Percentiles rank a stretch among this genome's conserved stretches.
phyloP scores from a whole-genome alignment of 2,113 vertebrate genomes.

The Gavialis gangeticus region DNA sequence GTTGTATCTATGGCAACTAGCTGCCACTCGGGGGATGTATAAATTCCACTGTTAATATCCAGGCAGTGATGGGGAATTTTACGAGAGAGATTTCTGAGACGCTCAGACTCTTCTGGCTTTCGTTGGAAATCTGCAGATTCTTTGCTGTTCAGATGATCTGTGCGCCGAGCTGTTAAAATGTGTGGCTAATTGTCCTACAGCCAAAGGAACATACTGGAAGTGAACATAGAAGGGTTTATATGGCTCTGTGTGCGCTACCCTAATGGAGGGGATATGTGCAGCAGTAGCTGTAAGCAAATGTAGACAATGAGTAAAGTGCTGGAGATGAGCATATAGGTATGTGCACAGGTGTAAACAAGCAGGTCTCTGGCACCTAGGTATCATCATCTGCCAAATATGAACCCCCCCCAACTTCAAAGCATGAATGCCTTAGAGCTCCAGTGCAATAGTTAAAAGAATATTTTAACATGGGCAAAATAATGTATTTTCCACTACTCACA shows the following conservation, averaged over 20 bases:
- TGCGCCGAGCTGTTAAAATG: not conserved
- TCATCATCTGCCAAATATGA: not conserved
- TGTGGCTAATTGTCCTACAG: not conserved
- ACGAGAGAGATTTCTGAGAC: not conserved
- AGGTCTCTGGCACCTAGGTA: not conserved
- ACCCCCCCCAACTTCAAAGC: not conserved
- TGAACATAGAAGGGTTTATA: not conserved
- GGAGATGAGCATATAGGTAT: not conserved
- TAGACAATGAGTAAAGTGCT: not conserved
- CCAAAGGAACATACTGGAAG: not conserved
- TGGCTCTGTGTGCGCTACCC: accelerated
- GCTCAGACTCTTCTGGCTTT: not conserved
- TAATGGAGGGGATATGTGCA: not conserved
- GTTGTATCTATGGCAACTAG: constrained; percentile 75
- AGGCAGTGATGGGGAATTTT: not conserved
- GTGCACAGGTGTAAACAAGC: not conserved
- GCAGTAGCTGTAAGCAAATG: constrained; percentile 1
- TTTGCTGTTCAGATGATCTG: not conserved
- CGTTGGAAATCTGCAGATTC: not conserved
- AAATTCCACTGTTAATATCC: not conserved
- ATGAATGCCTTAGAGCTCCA: not conserved
- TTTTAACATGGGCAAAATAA: not conserved
- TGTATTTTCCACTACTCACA: not conserved
- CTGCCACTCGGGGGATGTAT: not conserved
- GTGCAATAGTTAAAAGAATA: not conserved